These are phyloP conservation scores for Physeter macrocephalus DNA, from an alignment of 2,113 vertebrate species.

Conservation along the genomic window DNA sequence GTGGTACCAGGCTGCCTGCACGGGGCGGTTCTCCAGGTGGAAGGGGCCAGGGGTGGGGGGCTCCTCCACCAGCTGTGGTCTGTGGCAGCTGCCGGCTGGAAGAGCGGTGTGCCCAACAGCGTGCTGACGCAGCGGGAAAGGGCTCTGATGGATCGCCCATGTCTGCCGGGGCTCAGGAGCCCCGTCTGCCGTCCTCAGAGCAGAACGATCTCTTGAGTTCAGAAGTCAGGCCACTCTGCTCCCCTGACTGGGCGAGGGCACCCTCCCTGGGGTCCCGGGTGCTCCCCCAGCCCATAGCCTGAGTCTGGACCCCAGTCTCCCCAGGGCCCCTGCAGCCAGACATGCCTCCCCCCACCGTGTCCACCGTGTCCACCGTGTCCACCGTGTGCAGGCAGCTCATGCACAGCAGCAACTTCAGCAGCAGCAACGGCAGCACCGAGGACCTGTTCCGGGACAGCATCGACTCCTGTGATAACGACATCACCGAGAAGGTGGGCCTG, in stretches of 20 bases:
- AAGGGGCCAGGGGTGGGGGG: background rate
- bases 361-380: too few relatives aligned
- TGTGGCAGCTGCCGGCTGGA: background rate
- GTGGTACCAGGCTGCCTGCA: background rate
- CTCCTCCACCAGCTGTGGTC: background rate
- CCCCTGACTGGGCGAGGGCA: background rate
- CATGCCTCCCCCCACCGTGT: accelerated
- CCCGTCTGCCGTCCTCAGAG: background rate
- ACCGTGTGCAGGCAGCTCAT: constrained; percentile 88
- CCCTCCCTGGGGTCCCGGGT: background rate
- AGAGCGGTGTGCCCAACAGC: accelerated
- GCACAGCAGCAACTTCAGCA: constrained; percentile 97
- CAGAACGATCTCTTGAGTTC: background rate
- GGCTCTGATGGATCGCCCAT: accelerated
- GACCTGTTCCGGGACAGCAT: constrained; percentile 97
- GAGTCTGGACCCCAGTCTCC: background rate
- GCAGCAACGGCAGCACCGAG: constrained; percentile 96
- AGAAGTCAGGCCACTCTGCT: background rate
- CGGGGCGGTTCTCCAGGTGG: background rate
- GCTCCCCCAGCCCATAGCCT: background rate
- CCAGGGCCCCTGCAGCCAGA: background rate
- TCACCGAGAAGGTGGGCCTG: constrained; percentile 91
- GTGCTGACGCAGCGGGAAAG: background rate
- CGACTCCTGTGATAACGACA: constrained; percentile 94
- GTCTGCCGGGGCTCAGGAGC: background rate